phyloP scores from a whole-genome alignment of 2,797 vertebrate genomes.

The Streptopelia turtur region DNA sequence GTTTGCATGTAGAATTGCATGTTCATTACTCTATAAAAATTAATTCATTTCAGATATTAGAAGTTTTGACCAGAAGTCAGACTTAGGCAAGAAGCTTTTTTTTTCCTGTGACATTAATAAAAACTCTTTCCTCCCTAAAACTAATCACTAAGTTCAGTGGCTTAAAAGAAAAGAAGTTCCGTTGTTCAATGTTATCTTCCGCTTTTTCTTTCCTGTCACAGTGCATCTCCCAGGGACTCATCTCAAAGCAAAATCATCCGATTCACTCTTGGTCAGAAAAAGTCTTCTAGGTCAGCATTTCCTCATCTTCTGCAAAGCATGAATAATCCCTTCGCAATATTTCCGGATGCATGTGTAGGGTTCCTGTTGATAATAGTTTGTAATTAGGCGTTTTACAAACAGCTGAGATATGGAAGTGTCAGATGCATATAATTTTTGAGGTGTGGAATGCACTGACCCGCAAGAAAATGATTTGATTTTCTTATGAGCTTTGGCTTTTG shows the following conservation, averaged over 20 bases:
- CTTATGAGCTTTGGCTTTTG: slow-evolving; percentile 6
- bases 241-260: slow-evolving; percentile 97
- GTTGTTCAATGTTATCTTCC: slow-evolving; percentile 74
- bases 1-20: background rate
- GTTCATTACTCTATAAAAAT: background rate
- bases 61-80: background rate
- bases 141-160: background rate
- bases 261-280: slow-evolving; percentile 98
- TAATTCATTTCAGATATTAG: background rate
- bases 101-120: background rate
- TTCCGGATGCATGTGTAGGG: slow-evolving; percentile 66
- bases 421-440: background rate
- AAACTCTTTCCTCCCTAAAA: background rate
- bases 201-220: slow-evolving; percentile 81
- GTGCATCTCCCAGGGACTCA: slow-evolving; percentile 89
- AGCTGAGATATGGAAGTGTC: background rate
- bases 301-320: slow-evolving; percentile 77
- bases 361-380: slow-evolving; percentile 19
- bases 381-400: background rate
- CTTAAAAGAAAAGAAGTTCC: background rate
- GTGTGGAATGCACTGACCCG: background rate
- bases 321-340: slow-evolving; percentile 53
- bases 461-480: background rate
- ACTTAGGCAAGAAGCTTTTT: background rate
- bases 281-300: slow-evolving; percentile 95